Conservation (phyloP, 2,888 invertebrate genomes). For the Malacosoma neustria region DNA sequence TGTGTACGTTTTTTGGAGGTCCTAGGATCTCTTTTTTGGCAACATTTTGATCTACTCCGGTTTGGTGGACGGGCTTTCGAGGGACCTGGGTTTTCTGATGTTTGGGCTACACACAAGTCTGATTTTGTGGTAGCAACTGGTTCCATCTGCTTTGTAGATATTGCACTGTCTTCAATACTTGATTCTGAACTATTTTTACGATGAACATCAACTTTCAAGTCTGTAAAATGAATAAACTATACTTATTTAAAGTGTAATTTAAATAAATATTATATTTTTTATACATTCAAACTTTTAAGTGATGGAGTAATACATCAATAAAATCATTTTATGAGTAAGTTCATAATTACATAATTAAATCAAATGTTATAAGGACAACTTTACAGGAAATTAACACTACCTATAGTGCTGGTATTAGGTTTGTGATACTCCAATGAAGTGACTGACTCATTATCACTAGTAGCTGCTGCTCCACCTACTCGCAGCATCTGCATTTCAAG, state of each 20-base stretch:
- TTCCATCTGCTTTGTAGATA: conserved; percentile 56
- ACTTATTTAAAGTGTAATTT: background rate
- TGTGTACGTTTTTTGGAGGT: conserved; percentile 44
- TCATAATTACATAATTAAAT: too few species aligned
- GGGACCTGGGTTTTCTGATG: conserved; percentile 37
- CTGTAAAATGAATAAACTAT: conserved; percentile 49
- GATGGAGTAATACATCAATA: too few species aligned
- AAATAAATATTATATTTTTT: too few species aligned
- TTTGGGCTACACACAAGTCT: conserved; percentile 50
- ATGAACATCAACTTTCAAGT: conserved; percentile 95
- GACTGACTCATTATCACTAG: conserved; percentile 78
- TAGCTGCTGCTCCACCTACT: conserved; percentile 44
- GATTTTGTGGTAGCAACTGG: conserved; percentile 46
- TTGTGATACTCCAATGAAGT: conserved; percentile 78
- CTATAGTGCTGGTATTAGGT: conserved; percentile 79
- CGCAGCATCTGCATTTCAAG: conserved; percentile 87
- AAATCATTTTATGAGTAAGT: too few species aligned
- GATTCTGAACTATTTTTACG: conserved; percentile 93
- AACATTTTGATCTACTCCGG: conserved; percentile 42
- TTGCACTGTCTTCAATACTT: conserved; percentile 80
- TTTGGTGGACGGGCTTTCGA: conserved; percentile 43
- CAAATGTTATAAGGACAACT: too few species aligned
- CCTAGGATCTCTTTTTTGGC: conserved; percentile 46
- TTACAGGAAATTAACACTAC: too few species aligned
- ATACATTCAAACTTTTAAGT: too few species aligned